Evolutionary conservation across 1,140 invertebrate genomes (phyloP), one percentile per base, ranked within the genome.

Genomic region (Caenorhabditis briggsae): DNA sequence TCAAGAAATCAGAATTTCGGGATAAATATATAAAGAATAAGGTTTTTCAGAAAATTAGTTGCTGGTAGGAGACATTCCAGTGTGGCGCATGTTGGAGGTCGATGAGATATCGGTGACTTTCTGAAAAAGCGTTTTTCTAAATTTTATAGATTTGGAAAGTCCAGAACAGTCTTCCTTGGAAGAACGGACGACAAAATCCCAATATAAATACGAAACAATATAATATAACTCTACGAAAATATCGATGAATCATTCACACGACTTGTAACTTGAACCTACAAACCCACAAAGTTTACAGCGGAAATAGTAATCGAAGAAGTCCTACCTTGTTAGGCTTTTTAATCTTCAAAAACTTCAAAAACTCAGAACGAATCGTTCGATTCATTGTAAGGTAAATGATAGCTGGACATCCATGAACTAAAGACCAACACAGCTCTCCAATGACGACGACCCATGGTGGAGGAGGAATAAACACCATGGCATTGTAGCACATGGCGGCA

Each of bases 401-500:
- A 50, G 70, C 70, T 5, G 70, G 70, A 23, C 46, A 78, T 50
- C 70, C 46, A 25, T 78, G 70, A n/a, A 78, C 46, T 25, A 78
- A 25, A 14, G 46, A 50, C 70, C 70, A 78, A 50, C 70, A 78
- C 46, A 78, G 9, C 33, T 78, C 70, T 23, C 14, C 70, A 53
- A 78, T 50, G n/a, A 41, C 70, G 9, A 78, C 46, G 8, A 78
- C 70, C 43, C 70, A 78, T 53, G 70, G 70, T 11, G 70, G 20
- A 78, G 70, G 70, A 23, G 46, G 46, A 12, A 53, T 48, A 53
- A 78, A 50, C 70, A 50, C 23, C 70, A 78, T 50, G 20, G 46
- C 70, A 25, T 78, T 78, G n/a, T 78, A 78, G n/a, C 46, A 46
- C 70, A 78, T 78, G 12, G 70, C 70, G n/a, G 70, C 14, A n/a